These are phyloP conservation scores for Galagoides demidoff DNA, from an alignment of 2,797 vertebrate genomes.

Conservation along the genomic window DNA sequence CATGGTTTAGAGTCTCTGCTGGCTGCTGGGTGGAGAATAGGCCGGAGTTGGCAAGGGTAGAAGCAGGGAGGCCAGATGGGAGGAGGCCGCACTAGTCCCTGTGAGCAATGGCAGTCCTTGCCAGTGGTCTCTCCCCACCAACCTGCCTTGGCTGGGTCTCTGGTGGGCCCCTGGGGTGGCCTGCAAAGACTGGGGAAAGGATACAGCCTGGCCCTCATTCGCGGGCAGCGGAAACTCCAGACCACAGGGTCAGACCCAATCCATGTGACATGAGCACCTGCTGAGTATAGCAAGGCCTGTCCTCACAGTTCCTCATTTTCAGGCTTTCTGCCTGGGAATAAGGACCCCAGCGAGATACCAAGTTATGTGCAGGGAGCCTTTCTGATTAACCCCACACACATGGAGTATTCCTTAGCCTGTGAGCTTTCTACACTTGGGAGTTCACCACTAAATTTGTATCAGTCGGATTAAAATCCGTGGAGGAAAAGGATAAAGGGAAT, in stretches of 20 bases:
- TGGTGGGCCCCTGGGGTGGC: no score
- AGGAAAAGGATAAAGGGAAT: neutral
- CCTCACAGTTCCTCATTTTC: neutral
- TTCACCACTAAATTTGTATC: neutral
- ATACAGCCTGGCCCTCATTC: neutral
- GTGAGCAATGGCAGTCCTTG: neutral
- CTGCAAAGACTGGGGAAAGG: neutral
- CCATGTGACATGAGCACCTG: neutral
- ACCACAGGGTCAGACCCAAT: neutral
- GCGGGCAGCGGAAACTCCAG: neutral
- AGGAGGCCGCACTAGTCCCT: accelerated
- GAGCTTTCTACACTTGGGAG: neutral
- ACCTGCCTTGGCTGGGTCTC: neutral
- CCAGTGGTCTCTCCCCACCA: neutral
- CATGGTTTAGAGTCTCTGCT: neutral
- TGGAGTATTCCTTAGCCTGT: neutral
- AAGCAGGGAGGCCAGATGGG: neutral
- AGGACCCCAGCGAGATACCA: neutral
- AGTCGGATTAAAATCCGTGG: neutral
- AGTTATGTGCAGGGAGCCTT: neutral
- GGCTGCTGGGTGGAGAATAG: neutral
- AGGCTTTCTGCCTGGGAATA: neutral
- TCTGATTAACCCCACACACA: neutral
- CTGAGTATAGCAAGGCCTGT: neutral
- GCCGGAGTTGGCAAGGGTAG: no score